Conservation (phyloP, 2,888 invertebrate genomes). For the Prosopocoilus inquinatus region DNA sequence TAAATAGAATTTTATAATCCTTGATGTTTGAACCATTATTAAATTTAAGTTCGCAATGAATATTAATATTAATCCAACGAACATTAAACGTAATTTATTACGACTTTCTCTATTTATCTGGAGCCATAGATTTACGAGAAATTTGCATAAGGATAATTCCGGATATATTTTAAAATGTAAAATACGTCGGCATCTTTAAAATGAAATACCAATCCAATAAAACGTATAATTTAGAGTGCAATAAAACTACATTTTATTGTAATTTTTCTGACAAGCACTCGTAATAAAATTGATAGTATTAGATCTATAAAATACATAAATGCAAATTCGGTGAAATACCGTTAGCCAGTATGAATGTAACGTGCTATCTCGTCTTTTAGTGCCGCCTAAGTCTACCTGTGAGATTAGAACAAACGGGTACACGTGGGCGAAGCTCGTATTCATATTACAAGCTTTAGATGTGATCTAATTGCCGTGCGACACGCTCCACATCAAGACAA, state of each 20-base stretch:
- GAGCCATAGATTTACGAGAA: too few species aligned
- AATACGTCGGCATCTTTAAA: slow-evolving; percentile 5
- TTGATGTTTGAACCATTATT: too few species aligned
- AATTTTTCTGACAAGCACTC: slow-evolving; percentile 10
- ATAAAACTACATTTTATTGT: slow-evolving; percentile 10
- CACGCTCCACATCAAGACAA: slow-evolving; percentile 35
- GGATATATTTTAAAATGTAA: neutral
- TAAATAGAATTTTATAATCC: too few species aligned
- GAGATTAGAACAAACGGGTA: slow-evolving; percentile 5
- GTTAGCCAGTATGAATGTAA: slow-evolving; percentile 5
- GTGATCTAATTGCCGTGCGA: slow-evolving; percentile 41
- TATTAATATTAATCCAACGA: too few species aligned
- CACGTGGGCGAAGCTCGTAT: slow-evolving; percentile 32
- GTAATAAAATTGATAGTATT: slow-evolving; percentile 12
- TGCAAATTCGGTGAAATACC: slow-evolving; percentile 11
- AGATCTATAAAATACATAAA: slow-evolving; percentile 4
- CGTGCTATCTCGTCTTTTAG: slow-evolving; percentile 2
- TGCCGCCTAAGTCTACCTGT: slow-evolving; percentile 7
- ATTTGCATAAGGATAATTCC: too few species aligned
- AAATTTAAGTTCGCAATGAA: too few species aligned
- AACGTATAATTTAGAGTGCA: slow-evolving; percentile 12
- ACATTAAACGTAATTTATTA: too few species aligned
- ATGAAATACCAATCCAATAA: slow-evolving; percentile 11
- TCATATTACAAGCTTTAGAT: slow-evolving; percentile 33
- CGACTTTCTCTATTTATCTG: too few species aligned